These are phyloP conservation scores for Lucinisca nassula DNA, from an alignment of 2,888 invertebrate species.

Conservation along the genomic window DNA sequence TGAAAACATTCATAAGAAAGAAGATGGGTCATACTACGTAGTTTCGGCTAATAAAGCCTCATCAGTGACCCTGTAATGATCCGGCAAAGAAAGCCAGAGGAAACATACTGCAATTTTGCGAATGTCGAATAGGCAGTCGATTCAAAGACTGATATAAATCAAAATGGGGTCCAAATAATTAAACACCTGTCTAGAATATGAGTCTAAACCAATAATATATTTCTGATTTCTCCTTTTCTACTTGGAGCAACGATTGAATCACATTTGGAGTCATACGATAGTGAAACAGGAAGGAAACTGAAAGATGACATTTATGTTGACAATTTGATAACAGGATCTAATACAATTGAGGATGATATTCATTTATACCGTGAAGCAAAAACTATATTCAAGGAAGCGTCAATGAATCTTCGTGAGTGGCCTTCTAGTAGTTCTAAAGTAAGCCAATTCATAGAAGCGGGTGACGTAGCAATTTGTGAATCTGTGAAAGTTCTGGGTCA, in stretches of 20 bases:
- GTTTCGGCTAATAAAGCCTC: too few relatives aligned
- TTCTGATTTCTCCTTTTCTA: too few relatives aligned
- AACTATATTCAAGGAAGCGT: slow-evolving; percentile 32
- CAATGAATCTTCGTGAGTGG: slow-evolving; percentile 54
- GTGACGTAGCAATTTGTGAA: neutral
- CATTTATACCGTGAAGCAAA: slow-evolving; percentile 29
- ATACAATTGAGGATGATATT: neutral
- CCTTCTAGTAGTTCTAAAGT: slow-evolving; percentile 12
- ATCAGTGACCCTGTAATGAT: too few relatives aligned
- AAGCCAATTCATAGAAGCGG: slow-evolving; percentile 8
- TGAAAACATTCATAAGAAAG: too few relatives aligned
- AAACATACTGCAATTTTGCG: too few relatives aligned
- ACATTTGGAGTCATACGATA: slow-evolving; percentile 37
- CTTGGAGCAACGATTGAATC: slow-evolving; percentile 38
- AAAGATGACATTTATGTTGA: slow-evolving; percentile 48
- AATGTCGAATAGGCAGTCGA: too few relatives aligned
- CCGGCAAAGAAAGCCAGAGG: too few relatives aligned
- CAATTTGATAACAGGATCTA: slow-evolving; percentile 39
- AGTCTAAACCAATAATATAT: too few relatives aligned
- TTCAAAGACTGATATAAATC: too few relatives aligned
- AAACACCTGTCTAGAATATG: too few relatives aligned
- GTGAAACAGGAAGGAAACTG: slow-evolving; percentile 7
- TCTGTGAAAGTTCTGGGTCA: slow-evolving; percentile 30
- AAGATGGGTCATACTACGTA: too few relatives aligned
- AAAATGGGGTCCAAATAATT: too few relatives aligned